Conservation (phyloP, 53 echinoderm and acorn worm species). For the Actinopyga echinites region DNA sequence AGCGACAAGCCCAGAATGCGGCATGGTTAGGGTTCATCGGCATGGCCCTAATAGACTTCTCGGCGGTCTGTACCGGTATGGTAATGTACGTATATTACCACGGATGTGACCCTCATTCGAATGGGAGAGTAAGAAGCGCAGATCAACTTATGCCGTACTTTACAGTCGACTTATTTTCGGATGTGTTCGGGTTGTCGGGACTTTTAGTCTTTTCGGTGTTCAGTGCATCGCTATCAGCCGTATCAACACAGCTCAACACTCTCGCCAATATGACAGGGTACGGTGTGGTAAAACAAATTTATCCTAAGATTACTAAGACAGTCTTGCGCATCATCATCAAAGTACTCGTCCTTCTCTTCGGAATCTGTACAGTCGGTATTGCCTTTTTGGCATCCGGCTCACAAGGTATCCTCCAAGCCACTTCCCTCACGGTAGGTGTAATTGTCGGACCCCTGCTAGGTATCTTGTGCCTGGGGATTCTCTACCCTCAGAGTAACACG, state of each 20-base stretch:
- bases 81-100: conserved; percentile 24
- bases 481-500: conserved; percentile 1
- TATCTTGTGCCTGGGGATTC: conserved; percentile 9
- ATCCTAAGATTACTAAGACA: not conserved
- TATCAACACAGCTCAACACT: conserved; percentile 6
- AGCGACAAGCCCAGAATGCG: conserved; percentile 21
- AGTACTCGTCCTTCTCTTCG: not conserved
- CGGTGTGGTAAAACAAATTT: not conserved
- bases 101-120: conserved; percentile 29
- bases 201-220: conserved; percentile 12
- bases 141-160: conserved; percentile 41
- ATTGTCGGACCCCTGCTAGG: conserved; percentile 27
- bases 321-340: not conserved
- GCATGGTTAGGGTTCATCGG: conserved; percentile 27
- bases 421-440: not conserved
- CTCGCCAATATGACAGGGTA: conserved; percentile 11
- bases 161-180: conserved; percentile 20
- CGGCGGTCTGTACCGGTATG: conserved; percentile 14
- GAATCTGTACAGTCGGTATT: conserved; percentile 10
- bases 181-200: conserved; percentile 24
- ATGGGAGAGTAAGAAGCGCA: conserved; percentile 10
- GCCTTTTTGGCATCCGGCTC: not conserved
- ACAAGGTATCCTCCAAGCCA: conserved; percentile 17
- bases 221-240: conserved; percentile 19
- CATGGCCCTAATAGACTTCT: conserved; percentile 13